A percentile compares a stretch with the other conserved stretches of the same genome.
These are phyloP conservation scores for Mus caroli DNA, from an alignment of 2,797 vertebrate genomes.

Conservation along the genomic window DNA sequence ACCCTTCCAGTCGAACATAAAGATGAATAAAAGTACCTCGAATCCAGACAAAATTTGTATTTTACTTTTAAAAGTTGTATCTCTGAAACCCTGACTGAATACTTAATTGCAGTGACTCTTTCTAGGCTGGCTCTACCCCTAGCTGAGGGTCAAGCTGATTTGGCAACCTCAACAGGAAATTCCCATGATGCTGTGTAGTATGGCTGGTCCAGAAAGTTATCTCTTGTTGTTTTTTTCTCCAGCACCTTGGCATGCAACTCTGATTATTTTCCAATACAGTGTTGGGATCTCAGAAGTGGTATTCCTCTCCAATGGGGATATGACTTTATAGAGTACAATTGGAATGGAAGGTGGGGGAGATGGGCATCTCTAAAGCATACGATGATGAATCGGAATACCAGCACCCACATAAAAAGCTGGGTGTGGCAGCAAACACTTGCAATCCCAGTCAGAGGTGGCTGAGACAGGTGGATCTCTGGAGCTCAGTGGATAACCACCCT, in stretches of 20 bases:
- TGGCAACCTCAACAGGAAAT: not conserved
- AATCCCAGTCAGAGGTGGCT: not conserved
- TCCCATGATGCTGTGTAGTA: not conserved
- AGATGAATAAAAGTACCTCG: slow-evolving; percentile 31
- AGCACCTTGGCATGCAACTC: not conserved
- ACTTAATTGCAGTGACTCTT: not conserved
- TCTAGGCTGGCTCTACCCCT: slow-evolving; percentile 11
- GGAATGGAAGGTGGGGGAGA: not conserved
- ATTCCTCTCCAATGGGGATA: accelerated
- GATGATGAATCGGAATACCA: not conserved
- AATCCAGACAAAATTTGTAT: slow-evolving; percentile 13
- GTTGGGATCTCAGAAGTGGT: not conserved
- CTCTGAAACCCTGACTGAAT: slow-evolving; percentile 42
- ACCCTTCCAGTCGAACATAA: not conserved
- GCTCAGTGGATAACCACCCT: not conserved
- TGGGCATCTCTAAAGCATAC: not conserved
- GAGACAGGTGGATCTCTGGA: not conserved
- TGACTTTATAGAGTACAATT: not conserved
- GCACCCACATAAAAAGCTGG: not conserved
- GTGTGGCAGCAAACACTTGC: not conserved
- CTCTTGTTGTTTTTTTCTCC: not conserved
- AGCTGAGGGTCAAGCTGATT: not conserved
- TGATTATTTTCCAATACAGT: not conserved
- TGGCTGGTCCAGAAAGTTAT: not conserved
- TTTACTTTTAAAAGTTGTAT: slow-evolving; percentile 30